These are phyloP conservation scores for Ailuropoda melanoleuca DNA, from an alignment of 2,113 vertebrate genomes.

Conservation along the genomic window DNA sequence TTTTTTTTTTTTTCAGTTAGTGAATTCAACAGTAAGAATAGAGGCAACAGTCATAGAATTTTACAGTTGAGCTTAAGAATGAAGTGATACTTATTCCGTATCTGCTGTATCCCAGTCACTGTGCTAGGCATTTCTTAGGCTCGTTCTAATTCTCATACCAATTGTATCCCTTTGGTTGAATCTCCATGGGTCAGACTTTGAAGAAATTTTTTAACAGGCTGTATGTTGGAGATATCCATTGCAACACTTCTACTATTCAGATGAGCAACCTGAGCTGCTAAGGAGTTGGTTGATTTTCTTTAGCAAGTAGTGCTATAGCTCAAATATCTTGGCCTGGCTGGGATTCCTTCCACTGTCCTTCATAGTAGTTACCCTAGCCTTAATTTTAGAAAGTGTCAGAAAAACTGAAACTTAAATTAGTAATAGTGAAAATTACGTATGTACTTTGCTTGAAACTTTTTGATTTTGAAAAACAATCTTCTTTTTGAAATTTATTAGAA, in stretches of 20 bases:
- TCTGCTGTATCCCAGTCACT: neutral
- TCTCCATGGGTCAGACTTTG: neutral
- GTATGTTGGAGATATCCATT: neutral
- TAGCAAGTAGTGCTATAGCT: neutral
- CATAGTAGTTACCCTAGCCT: neutral
- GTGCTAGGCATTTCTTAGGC: neutral
- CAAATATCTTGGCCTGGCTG: neutral
- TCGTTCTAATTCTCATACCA: neutral
- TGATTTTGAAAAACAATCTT: neutral
- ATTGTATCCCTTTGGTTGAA: neutral
- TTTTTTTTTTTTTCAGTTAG: neutral
- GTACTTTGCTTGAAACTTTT: neutral
- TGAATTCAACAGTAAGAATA: neutral
- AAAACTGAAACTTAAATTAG: neutral
- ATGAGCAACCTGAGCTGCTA: neutral
- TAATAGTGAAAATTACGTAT: neutral
- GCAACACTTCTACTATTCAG: neutral
- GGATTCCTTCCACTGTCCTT: neutral
- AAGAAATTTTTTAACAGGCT: slow-evolving; percentile 20
- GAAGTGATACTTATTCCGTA: neutral
- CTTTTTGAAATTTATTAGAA: neutral
- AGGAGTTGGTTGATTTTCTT: neutral
- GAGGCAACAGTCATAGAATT: neutral
- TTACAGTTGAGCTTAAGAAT: neutral
- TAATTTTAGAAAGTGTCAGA: neutral